Base-by-base conservation (phyloP, 2,113 vertebrate species). In the Thoracochromis brauschi region DNA sequence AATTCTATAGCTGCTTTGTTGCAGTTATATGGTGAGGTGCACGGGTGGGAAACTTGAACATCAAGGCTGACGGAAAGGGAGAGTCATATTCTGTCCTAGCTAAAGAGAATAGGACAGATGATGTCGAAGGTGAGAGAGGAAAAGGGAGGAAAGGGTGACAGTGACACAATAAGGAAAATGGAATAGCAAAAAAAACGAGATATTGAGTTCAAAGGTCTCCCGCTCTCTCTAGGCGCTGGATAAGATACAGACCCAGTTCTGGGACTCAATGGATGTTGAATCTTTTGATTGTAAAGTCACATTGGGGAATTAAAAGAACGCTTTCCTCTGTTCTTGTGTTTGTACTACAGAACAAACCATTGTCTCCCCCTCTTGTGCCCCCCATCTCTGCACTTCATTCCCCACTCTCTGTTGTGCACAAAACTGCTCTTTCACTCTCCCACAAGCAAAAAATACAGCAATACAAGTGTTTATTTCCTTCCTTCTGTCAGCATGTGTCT, bases 291-390 rank as follows among this genome's bases (percentile, higher is more conserved):
- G 86, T 89, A 91, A 94, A 91, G 86, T 91, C 71, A 82, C 92
- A 68, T 51, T 29, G 68, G 94, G 92, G 93, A 90, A 91, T 89
- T 90, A 83, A 89, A 90, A 85, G 49, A 86, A 90, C 31, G 13
- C 85, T 26, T 42, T 49, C 51, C 31, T 91, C 31, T 90, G 68
- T 86, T 88, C 40, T 85, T 45, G n/a, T 80, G 78, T 71, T 83
- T 51, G 17, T 84, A 42, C 29, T 38, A 75, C 53, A 82, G 86
- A 92, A 93, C 88, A 91, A 92, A 90, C 84, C 49, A 57, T 16
- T 84, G 33, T 81, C 82, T 88, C 40, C 84, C 54, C n/a, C 78
- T 33, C 33, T n/a, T n/a, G n/a, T n/a, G n/a, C n/a, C n/a, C 33
- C 35, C 35, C 79, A 55, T 80, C 75, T 12, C 68, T 83, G 21